Evolutionary conservation across 23 tunicate genomes (phyloP).

Genomic region (Botrylloides violaceus): DNA sequence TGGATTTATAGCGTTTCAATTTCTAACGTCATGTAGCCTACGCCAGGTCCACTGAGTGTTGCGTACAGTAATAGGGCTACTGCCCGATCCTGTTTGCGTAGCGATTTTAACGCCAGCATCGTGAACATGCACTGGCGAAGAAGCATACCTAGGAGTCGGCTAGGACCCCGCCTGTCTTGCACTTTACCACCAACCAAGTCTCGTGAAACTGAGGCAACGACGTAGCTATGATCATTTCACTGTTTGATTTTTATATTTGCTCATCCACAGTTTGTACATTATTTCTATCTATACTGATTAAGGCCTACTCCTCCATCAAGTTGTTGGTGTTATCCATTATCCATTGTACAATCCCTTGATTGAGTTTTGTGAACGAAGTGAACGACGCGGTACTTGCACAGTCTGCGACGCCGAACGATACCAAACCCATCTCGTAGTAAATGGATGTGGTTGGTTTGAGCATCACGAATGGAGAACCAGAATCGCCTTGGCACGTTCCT

Average conservation of each 20-base stretch:
- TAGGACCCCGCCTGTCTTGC: too few species aligned
- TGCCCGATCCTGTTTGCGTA: too few species aligned
- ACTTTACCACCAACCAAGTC: too few species aligned
- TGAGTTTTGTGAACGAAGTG: constrained; percentile 38
- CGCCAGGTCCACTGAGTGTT: too few species aligned
- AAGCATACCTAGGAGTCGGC: too few species aligned
- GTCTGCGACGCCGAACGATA: constrained; percentile 29
- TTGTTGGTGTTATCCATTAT: background rate
- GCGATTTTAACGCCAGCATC: too few species aligned
- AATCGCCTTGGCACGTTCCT: constrained; percentile 47
- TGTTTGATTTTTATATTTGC: background rate
- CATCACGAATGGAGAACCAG: constrained; percentile 51
- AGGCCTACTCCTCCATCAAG: background rate
- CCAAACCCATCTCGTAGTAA: constrained; percentile 34
- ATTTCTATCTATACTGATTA: background rate
- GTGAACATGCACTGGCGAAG: too few species aligned
- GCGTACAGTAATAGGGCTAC: too few species aligned
- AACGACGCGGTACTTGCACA: constrained; percentile 29
- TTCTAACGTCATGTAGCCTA: too few species aligned
- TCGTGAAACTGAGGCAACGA: too few species aligned
- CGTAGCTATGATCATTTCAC: too few species aligned
- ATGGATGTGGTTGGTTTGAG: constrained; percentile 1
- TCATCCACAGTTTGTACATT: background rate
- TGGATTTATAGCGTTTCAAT: too few species aligned
- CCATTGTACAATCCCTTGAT: constrained; percentile 20